A percentile compares a stretch with the other conserved stretches of the same genome.
Conservation (phyloP, 1,140 invertebrate genomes). For the Dendrolimus kikuchii region DNA sequence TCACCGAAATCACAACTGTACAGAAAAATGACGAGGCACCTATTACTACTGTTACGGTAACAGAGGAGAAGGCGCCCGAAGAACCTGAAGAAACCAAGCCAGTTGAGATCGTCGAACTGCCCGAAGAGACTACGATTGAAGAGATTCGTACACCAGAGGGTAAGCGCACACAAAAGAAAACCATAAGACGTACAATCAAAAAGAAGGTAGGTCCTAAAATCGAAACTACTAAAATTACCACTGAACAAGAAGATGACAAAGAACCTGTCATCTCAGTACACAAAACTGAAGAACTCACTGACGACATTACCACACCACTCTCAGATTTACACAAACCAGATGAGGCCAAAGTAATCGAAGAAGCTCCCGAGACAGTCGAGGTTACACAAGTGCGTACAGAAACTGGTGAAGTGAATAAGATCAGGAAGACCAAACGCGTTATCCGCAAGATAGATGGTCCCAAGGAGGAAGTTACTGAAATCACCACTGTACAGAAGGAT, state of each 20-base stretch:
- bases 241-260: slow-evolving; percentile 36
- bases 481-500: too few species aligned
- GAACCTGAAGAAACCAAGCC: slow-evolving; percentile 14
- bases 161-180: slow-evolving; percentile 37
- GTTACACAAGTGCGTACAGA: not conserved
- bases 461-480: too few species aligned
- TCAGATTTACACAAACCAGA: slow-evolving; percentile 6
- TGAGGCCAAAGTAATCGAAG: slow-evolving; percentile 24
- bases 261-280: slow-evolving; percentile 30
- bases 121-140: slow-evolving; percentile 36
- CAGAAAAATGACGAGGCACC: slow-evolving; percentile 66
- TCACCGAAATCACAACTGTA: slow-evolving; percentile 66
- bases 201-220: slow-evolving; percentile 13
- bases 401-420: too few species aligned
- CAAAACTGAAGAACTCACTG: slow-evolving; percentile 21
- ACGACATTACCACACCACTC: slow-evolving; percentile 13
- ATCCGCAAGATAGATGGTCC: too few species aligned
- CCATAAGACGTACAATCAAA: slow-evolving; percentile 40
- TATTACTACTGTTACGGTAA: slow-evolving; percentile 35
- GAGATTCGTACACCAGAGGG: slow-evolving; percentile 30
- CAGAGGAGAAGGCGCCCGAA: slow-evolving; percentile 18
- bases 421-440: too few species aligned
- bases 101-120: slow-evolving; percentile 35
- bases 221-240: slow-evolving; percentile 30
- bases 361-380: slow-evolving; percentile 21